These are phyloP conservation scores for Apodemia mormo DNA, from an alignment of 2,888 invertebrate species.

Conservation along the genomic window DNA sequence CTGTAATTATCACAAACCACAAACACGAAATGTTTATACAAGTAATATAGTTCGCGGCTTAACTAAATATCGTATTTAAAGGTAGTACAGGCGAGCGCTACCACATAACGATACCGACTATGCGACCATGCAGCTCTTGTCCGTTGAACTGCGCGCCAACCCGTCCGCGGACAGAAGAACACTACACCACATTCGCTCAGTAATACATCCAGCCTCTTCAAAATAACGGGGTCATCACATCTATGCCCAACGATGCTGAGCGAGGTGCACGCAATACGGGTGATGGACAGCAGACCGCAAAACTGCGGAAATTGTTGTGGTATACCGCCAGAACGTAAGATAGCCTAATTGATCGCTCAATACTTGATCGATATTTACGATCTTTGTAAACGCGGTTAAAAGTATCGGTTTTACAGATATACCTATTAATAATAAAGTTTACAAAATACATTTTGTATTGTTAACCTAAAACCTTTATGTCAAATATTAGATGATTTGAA, in stretches of 20 bases:
- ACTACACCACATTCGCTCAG: conserved; percentile 32
- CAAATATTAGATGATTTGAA: too few relatives aligned
- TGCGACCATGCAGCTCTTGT: conserved; percentile 73
- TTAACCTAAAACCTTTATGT: too few relatives aligned
- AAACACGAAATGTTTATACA: conserved; percentile 18
- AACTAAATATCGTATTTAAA: conserved; percentile 12
- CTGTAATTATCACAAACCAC: conserved; percentile 18
- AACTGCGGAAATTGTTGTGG: conserved; percentile 65
- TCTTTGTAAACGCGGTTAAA: conserved; percentile 17
- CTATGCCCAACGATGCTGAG: conserved; percentile 34
- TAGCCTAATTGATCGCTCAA: conserved; percentile 29
- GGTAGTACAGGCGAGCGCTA: conserved; percentile 38
- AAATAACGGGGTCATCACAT: conserved; percentile 50
- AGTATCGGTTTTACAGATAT: not conserved
- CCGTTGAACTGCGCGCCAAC: conserved; percentile 69
- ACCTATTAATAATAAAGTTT: too few relatives aligned
- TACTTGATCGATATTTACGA: conserved; percentile 14
- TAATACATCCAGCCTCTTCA: conserved; percentile 40
- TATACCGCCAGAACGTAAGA: conserved; percentile 50
- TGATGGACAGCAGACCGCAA: conserved; percentile 64
- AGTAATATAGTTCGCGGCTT: conserved; percentile 43
- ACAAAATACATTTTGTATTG: too few relatives aligned
- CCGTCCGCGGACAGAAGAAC: conserved; percentile 47
- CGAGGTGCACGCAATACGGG: conserved; percentile 42
- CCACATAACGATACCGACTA: conserved; percentile 64